Evolutionary conservation across 2,113 vertebrate species (phyloP).

Genomic region (Chlorodrepanis virens): DNA sequence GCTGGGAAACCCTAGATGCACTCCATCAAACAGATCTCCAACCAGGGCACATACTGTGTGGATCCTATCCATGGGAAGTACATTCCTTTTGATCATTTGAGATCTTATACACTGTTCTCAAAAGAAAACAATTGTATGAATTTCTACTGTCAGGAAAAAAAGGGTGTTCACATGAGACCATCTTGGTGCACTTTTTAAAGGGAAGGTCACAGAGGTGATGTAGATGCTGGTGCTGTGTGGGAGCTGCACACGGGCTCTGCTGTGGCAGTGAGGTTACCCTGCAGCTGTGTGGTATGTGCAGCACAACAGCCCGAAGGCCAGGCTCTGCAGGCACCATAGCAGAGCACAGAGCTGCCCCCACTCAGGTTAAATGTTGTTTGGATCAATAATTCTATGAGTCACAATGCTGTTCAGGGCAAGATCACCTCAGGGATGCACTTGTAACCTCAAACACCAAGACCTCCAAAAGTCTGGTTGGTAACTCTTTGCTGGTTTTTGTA

Average conservation of each 20-base stretch:
- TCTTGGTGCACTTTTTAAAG: neutral
- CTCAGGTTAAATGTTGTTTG: neutral
- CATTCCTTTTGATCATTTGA: neutral
- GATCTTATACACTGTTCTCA: neutral
- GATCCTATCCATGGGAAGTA: neutral
- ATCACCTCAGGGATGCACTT: neutral
- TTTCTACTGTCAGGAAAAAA: neutral
- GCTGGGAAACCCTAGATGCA: neutral
- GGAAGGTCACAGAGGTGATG: neutral
- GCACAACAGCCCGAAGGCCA: neutral
- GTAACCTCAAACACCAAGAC: neutral
- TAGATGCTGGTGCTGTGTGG: neutral
- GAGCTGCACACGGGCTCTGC: neutral
- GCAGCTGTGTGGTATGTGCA: neutral
- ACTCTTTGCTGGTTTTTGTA: neutral
- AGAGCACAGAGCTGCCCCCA: neutral
- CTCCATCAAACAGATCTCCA: neutral
- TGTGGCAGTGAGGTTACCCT: neutral
- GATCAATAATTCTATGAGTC: neutral
- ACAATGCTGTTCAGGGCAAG: neutral
- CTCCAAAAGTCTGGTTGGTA: neutral
- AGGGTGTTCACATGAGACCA: neutral
- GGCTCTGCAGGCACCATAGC: rapidly evolving
- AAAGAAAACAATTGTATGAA: neutral
- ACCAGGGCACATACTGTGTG: neutral